Evolutionary conservation across 1,140 invertebrate genomes (phyloP), one percentile per base, ranked within the genome.

Genomic region (Drosophila jambulina): DNA sequence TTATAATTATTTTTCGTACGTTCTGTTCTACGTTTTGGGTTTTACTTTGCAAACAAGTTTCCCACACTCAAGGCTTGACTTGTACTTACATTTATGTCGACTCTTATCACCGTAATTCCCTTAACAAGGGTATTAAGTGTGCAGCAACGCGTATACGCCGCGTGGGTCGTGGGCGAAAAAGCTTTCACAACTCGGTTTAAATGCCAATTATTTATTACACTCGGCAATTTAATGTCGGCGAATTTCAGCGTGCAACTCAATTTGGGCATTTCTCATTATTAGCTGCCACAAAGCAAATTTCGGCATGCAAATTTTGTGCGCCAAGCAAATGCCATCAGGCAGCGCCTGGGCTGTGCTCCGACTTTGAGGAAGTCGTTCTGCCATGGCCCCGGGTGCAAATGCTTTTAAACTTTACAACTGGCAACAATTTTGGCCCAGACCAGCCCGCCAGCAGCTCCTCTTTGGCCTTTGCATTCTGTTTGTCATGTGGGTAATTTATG

Each of bases 191-290:
- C 61, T 72, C 68, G 58, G 68, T 88, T 88, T 88, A 87, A 87
- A 87, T 83, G 77, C 82, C 84, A 87, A 87, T 87, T 87, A 87
- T 87, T 74, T 78, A 87, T 74, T 87, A 62, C 51, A 64, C 67
- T 51, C 75, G 57, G 63, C 78, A 86, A 82, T 78, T 75, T 85
- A 75, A 82, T 85, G 82, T 62, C 43, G 53, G 69, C 67, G 29
- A 86, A 78, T 76, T 86, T 79, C 42, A 53, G 62, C 61, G 60
- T 83, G 80, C 81, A 87, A 88, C 84, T 87, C 81, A 77, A 88
- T 87, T 88, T 80, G 40, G 48, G 60, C 46, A 74, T 63, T 88
- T 80, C 78, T 83, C 59, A 80, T 87, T 87, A 86, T 86, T 88
- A 88, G 84, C 83, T 77, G 76, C 60, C 83, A 56, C 84, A 75